Base-by-base conservation (phyloP, 2,797 vertebrate genomes). In the Poecilia velifera region DNA sequence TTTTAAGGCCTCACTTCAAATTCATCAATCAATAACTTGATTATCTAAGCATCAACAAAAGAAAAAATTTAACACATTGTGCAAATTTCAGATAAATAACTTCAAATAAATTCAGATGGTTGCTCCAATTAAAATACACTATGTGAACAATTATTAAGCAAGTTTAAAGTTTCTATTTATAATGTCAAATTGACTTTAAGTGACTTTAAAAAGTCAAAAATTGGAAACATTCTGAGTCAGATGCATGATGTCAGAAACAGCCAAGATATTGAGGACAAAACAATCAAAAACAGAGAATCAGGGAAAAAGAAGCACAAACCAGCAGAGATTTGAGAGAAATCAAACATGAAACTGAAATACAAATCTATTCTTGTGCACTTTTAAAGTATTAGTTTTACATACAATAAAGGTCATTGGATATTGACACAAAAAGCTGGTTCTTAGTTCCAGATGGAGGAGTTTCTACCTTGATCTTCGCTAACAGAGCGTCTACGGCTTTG, bases 391-490 rank as follows among this genome's bases (percentile, higher is more conserved):
- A 14, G 13, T 36, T 66, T 20, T 6, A 16, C 31, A 18, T 18
- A 6, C 31, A 16, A 64, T 64, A 16, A 18, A 36, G 6, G 0
- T 4, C 2, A 9, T 20, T 64, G 62, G 62, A 39, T 3, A 9
- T 0, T 36, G 62, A 64, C 14, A 64, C 31, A 36, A 39, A 64
- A 22, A 39, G 31, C 14, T 18, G 5, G 1, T 31, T 34, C 0
- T 57, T 5, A 14, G 57, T 6, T 25, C 9, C 22, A 57, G 7
- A 57, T n/a, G 25, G 18, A 41, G 7, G 39, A 70, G 25, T 62
- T 72, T 86, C 91, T 93, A 98, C 98, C 97, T 99, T 99, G 91
- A 99, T 97, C 93, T 97, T 99, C 55, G 90, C 91, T 89, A 97
- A 92, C 81, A 96, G 95, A 74, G 96, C 89, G 81, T 98, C 97